These are phyloP conservation scores for Agelaius phoeniceus DNA, from an alignment of 2,113 vertebrate species.

Conservation along the genomic window DNA sequence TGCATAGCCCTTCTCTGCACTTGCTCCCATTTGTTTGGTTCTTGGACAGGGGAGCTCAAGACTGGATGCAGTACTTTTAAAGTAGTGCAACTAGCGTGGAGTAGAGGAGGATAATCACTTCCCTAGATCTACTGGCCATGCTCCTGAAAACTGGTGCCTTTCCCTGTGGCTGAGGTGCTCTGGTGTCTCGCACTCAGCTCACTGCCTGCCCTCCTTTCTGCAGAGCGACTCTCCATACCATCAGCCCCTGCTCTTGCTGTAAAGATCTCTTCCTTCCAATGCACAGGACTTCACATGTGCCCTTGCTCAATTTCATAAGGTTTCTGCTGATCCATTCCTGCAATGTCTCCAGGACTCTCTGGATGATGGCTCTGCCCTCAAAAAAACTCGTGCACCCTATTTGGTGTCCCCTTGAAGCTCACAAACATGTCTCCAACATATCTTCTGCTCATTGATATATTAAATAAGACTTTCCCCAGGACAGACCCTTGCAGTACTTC, in stretches of 20 bases:
- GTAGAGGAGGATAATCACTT: neutral
- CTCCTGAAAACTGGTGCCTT: neutral
- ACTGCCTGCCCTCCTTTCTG: neutral
- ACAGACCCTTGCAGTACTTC: neutral
- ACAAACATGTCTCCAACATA: neutral
- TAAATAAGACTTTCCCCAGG: neutral
- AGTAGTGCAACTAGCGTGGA: neutral
- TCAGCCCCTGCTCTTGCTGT: fast-evolving
- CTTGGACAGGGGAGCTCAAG: neutral
- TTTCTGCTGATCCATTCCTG: neutral
- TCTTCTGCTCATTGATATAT: neutral
- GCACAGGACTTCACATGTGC: neutral
- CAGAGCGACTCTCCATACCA: neutral
- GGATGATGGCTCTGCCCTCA: neutral
- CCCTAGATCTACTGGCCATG: neutral
- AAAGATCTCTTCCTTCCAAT: neutral
- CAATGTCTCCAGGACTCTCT: neutral
- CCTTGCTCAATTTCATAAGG: neutral
- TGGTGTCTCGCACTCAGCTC: neutral
- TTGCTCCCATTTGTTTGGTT: neutral
- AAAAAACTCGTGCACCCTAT: neutral
- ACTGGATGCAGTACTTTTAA: neutral
- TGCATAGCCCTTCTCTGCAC: neutral
- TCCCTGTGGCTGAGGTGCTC: neutral
- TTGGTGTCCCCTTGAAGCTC: neutral